A percentile compares a stretch with the other conserved stretches of the same genome.
phyloP scores from a whole-genome alignment of 1,140 invertebrate species.

The Caerostris extrusa region DNA sequence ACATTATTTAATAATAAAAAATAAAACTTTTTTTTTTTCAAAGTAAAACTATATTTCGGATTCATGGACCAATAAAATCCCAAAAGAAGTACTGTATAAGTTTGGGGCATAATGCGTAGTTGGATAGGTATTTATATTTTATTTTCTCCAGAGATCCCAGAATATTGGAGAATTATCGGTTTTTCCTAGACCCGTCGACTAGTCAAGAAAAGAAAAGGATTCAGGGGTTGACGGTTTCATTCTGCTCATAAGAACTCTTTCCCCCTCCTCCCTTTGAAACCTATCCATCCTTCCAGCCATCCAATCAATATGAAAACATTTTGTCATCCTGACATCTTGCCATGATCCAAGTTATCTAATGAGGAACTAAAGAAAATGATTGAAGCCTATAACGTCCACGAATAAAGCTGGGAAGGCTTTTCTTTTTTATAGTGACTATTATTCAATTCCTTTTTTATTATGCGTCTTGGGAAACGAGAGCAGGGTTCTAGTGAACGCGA shows the following conservation, averaged over 20 bases:
- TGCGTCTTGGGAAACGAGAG: not conserved
- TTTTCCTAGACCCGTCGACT: constrained; percentile 31
- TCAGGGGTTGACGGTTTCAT: constrained; percentile 41
- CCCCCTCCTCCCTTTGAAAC: not conserved
- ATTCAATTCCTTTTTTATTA: not conserved
- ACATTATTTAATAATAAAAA: constrained; percentile 70
- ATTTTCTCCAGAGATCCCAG: constrained; percentile 49
- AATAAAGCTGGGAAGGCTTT: not conserved
- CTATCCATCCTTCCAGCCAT: constrained; percentile 5
- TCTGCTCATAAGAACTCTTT: constrained; percentile 49
- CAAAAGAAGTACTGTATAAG: constrained; percentile 10
- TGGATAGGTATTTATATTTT: constrained; percentile 58
- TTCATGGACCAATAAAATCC: constrained; percentile 56
- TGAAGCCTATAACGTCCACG: constrained; percentile 4
- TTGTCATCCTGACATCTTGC: constrained; percentile 55
- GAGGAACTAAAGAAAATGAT: constrained; percentile 43
- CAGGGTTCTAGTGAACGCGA: not conserved
- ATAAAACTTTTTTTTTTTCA: constrained; percentile 13
- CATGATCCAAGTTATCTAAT: constrained; percentile 47
- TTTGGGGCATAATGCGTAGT: constrained; percentile 48
- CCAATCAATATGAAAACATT: constrained; percentile 71
- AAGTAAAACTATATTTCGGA: constrained; percentile 38
- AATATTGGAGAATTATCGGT: constrained; percentile 74
- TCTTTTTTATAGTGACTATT: constrained; percentile 21
- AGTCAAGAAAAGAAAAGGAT: constrained; percentile 23